Conservation (phyloP, 2,888 invertebrate genomes). For the Macrosiphum euphorbiae region DNA sequence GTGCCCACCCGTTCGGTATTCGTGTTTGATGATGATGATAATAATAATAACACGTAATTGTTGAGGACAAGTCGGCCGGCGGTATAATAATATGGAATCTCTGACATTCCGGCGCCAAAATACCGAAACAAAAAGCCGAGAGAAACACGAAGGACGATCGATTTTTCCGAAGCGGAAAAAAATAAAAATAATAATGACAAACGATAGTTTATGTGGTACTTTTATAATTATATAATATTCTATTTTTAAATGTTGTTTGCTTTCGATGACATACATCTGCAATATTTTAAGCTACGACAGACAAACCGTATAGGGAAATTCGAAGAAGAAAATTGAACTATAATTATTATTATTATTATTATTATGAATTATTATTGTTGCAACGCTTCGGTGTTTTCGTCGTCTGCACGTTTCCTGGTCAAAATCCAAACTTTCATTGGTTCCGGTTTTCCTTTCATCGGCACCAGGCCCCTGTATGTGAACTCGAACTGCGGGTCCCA, state of each 20-base stretch:
- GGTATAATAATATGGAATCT: not conserved
- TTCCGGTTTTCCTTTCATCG: slow-evolving; percentile 94
- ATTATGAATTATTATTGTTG: not conserved
- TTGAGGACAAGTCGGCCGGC: not conserved
- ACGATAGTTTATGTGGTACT: not conserved
- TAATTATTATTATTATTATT: not conserved
- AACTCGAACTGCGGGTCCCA: slow-evolving; percentile 86
- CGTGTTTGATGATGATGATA: not conserved
- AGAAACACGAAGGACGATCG: not conserved
- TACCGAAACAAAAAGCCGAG: slow-evolving; percentile 2
- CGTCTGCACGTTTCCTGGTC: slow-evolving; percentile 70
- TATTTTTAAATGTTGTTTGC: not conserved
- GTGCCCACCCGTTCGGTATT: not conserved
- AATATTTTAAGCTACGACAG: slow-evolving; percentile 1
- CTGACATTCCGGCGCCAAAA: slow-evolving; percentile 12
- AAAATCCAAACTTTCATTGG: slow-evolving; percentile 96
- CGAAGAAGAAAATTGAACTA: slow-evolving; percentile 46
- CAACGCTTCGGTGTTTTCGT: not conserved
- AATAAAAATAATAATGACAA: not conserved
- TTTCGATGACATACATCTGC: not conserved
- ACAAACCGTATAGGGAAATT: slow-evolving; percentile 20
- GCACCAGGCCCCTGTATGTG: slow-evolving; percentile 87
- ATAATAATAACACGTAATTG: not conserved
- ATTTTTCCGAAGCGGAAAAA: not conserved
- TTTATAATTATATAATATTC: slow-evolving; percentile 10